Evolutionary conservation across 1,140 invertebrate genomes (phyloP).

Genomic region (Cheumatopsyche charites): DNA sequence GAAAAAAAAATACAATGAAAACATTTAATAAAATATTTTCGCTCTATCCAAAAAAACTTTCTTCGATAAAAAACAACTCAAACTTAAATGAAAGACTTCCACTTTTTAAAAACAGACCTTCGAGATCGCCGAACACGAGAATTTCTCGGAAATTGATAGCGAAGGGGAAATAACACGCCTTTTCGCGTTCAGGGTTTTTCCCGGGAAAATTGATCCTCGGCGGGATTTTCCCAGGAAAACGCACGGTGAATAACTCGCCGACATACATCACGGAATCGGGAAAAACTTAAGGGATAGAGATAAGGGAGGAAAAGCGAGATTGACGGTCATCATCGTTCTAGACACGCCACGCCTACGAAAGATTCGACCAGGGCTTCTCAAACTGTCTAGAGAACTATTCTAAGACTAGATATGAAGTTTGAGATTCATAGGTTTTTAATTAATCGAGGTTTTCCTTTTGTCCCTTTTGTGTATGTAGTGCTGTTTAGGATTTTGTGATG

Average conservation of each 20-base stretch:
- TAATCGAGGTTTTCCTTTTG: too few species aligned
- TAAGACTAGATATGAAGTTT: too few species aligned
- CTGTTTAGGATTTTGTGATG: too few species aligned
- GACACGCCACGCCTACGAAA: background rate
- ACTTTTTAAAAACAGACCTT: background rate
- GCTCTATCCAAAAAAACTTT: too few species aligned
- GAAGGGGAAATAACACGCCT: background rate
- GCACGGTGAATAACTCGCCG: conserved; percentile 17
- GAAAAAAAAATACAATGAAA: too few species aligned
- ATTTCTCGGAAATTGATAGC: background rate
- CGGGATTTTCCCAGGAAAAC: conserved; percentile 17
- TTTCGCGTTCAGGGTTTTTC: conserved; percentile 12
- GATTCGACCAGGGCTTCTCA: too few species aligned
- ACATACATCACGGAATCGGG: conserved; percentile 18
- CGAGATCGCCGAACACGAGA: background rate
- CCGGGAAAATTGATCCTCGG: conserved; percentile 1
- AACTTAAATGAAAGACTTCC: too few species aligned
- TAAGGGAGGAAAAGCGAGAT: conserved; percentile 14
- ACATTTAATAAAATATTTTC: too few species aligned
- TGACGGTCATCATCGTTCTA: conserved; percentile 25
- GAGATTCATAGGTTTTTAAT: too few species aligned
- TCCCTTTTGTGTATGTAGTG: too few species aligned
- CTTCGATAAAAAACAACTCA: too few species aligned
- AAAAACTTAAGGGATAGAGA: conserved; percentile 9
- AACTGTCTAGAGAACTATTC: too few species aligned